phyloP scores from a whole-genome alignment of 2,113 vertebrate species.

The Gobiocypris rarus region DNA sequence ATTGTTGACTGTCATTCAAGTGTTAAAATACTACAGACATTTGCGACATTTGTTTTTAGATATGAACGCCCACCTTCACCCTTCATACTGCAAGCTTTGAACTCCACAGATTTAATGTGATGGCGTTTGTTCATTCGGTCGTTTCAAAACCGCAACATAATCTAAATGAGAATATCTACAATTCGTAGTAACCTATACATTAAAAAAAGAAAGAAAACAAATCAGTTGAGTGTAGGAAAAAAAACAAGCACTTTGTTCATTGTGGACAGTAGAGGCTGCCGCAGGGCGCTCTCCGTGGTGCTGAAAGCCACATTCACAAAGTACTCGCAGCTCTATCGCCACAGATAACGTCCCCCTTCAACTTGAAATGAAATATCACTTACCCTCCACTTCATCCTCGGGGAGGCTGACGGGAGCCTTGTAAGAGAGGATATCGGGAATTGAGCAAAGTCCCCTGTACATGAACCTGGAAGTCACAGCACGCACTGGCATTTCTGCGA shows the following conservation, averaged over 20 bases:
- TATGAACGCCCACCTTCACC: constrained; percentile 8
- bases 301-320: constrained; percentile 14
- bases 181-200: not conserved
- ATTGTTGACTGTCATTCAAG: not conserved
- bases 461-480: constrained; percentile 97
- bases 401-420: constrained; percentile 86
- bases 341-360: not conserved
- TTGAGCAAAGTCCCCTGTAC: constrained; percentile 97
- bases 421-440: constrained; percentile 90
- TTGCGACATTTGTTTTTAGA: not conserved
- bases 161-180: not conserved
- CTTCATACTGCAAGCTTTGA: not conserved
- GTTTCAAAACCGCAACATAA: not conserved
- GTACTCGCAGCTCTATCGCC: not conserved
- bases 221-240: not conserved
- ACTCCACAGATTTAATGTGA: not conserved
- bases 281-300: constrained; percentile 46
- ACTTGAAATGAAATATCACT: constrained; percentile 61
- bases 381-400: constrained; percentile 95
- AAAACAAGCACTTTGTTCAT: constrained; percentile 34
- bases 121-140: not conserved
- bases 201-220: too few species aligned
- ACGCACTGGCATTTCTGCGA: constrained; percentile 95
- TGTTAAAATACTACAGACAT: not conserved
- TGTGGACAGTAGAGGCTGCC: not conserved